Base-by-base conservation (phyloP, 2,797 vertebrate genomes). In the Gallirallus australis region DNA sequence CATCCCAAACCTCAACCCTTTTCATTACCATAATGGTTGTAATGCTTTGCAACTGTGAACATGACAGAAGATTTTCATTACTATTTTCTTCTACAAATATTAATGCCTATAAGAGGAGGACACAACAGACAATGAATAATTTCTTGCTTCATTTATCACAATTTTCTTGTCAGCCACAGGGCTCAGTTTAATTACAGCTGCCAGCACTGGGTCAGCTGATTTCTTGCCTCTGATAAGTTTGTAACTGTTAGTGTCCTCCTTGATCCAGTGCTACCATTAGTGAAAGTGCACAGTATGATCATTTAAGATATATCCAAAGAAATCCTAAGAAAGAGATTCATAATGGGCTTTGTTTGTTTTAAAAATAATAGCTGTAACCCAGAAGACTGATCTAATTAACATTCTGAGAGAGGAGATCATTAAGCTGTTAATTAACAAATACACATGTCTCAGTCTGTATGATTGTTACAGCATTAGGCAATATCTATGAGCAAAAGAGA, bases 361-460 rank as follows among this genome's bases (percentile, higher is more conserved):
- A 30, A 59, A 72, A 71, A 48, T 48, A 75, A 66, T 53, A 8
- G 23, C 40, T 81, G 39, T 53, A 92, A 86, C 48, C 12, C 59
- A 35, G 48, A 63, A 82, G 81, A 56, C 39, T 72, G 75, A 82
- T 35, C 61, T 82, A 75, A 90, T 89, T 84, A 81, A 50, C 70
- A 83, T 92, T 60, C 56, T 90, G 27, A 66, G 33, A 68, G 24
- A 57, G 24, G 18, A 73, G 27, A 40, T 95, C 66, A 77, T 95
- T 88, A 91, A 84, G 35, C n/a, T 68, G 59, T 53, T 93, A 91
- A 87, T 92, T 94, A 92, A 83, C 60, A 92, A 87, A 93, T 50
- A 47, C 19, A 35, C 23, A 30, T 71, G 60, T 68, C 24, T 73
- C 30, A 45, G 54, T 35, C 21, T n/a, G 53, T 69, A 1, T 48